A percentile compares a stretch with the other conserved stretches of the same genome.
Conservation (phyloP, 2,888 invertebrate genomes). For the Rhyacophila evoluta region DNA sequence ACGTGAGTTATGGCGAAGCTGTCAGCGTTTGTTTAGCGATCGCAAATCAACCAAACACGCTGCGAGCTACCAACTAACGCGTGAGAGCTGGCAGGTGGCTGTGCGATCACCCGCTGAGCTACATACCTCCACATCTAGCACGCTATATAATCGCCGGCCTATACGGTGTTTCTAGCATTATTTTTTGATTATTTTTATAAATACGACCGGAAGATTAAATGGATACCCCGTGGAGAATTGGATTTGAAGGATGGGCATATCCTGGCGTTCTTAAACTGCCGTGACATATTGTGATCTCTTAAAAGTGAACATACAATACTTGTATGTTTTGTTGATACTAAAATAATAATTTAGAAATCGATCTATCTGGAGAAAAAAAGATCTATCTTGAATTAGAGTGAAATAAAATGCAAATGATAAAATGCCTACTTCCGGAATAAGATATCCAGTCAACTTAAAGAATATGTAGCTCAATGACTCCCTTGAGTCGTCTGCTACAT, state of each 20-base stretch:
- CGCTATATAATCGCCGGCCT: neutral
- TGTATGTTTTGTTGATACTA: no score
- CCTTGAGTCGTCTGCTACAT: no score
- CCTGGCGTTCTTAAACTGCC: neutral
- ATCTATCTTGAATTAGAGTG: no score
- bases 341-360: no score
- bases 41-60: slow-evolving; percentile 3
- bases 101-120: neutral
- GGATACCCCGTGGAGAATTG: neutral
- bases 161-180: neutral
- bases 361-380: no score
- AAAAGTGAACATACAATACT: no score
- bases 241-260: neutral
- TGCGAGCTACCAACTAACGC: slow-evolving; percentile 8
- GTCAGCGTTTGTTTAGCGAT: slow-evolving; percentile 33
- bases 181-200: neutral
- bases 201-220: neutral
- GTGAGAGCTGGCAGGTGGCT: slow-evolving; percentile 12
- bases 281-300: no score
- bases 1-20: slow-evolving; percentile 37
- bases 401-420: no score
- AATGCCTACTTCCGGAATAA: no score
- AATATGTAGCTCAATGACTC: no score
- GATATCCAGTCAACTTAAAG: no score
- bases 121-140: neutral